Evolutionary conservation across 2,888 invertebrate genomes (phyloP).

Genomic region (Papilio demoleus): DNA sequence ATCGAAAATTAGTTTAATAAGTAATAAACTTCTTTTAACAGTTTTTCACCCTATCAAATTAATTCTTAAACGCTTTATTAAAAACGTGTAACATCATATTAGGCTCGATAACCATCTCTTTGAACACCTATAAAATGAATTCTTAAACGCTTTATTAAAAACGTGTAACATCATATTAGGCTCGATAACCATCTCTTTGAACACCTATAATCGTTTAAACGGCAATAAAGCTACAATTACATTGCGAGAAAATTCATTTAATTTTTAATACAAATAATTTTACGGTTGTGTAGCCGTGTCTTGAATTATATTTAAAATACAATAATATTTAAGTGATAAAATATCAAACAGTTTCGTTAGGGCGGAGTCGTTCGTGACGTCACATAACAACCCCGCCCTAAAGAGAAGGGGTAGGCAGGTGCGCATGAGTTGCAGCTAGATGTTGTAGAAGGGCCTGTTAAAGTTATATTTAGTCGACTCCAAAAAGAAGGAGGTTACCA

Average conservation of each 20-base stretch:
- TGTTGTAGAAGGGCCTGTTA: not conserved
- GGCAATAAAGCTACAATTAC: constrained; percentile 49
- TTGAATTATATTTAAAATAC: not conserved
- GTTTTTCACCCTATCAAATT: not conserved
- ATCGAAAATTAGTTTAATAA: too few species aligned
- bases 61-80: not conserved
- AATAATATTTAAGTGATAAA: not conserved
- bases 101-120: constrained; percentile 47
- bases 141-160: not conserved
- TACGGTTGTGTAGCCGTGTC: not conserved
- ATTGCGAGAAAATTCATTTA: constrained; percentile 2
- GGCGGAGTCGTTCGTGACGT: too few species aligned
- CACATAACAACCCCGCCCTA: constrained; percentile 21
- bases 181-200: constrained; percentile 47
- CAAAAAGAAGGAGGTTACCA: too few species aligned
- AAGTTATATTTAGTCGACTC: not conserved
- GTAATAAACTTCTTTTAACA: too few species aligned
- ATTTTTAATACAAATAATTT: constrained; percentile 8
- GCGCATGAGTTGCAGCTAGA: constrained; percentile 15
- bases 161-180: not conserved
- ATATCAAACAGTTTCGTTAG: not conserved
- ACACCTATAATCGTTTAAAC: constrained; percentile 53
- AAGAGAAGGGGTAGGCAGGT: constrained; percentile 36
- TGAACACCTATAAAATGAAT: constrained; percentile 41
- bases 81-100: not conserved